A percentile compares a stretch with the other conserved stretches of the same genome.
Evolutionary conservation across 2,797 vertebrate species (phyloP).

Genomic region (Parauchenoglanis punctatus): DNA sequence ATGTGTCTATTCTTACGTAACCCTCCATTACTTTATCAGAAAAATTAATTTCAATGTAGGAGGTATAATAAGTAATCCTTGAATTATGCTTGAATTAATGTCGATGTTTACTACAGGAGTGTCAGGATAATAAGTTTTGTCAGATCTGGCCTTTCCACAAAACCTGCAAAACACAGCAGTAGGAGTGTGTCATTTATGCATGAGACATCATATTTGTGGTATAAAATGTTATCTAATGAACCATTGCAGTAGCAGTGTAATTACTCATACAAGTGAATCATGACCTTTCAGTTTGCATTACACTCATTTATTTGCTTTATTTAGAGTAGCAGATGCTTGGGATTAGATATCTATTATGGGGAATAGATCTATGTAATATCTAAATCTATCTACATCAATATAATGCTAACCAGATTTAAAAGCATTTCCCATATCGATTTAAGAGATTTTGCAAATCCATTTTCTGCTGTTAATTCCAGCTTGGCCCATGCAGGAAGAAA

Average conservation of each 20-base stretch:
- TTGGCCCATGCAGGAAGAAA: slow-evolving; percentile 6
- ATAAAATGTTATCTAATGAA: background rate
- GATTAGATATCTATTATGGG: slow-evolving; percentile 33
- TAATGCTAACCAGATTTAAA: slow-evolving; percentile 30
- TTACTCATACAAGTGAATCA: slow-evolving; percentile 14
- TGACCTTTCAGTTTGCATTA: slow-evolving; percentile 16
- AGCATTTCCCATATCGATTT: slow-evolving; percentile 13
- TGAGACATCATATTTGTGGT: slow-evolving; percentile 8
- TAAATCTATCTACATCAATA: too few species aligned
- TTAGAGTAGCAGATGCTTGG: slow-evolving; percentile 30
- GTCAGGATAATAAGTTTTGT: background rate
- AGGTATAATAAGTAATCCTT: background rate
- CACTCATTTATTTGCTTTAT: slow-evolving; percentile 34
- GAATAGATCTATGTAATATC: background rate
- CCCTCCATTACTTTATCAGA: background rate
- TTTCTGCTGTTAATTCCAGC: slow-evolving; percentile 42
- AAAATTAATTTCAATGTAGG: background rate
- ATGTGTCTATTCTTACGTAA: background rate
- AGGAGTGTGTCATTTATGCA: slow-evolving; percentile 6
- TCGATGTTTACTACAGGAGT: background rate
- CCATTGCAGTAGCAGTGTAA: slow-evolving; percentile 10
- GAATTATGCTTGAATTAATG: background rate
- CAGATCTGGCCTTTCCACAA: slow-evolving; percentile 1
- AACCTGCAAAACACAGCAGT: background rate
- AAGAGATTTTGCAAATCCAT: slow-evolving; percentile 26